Evolutionary conservation across 2,888 invertebrate species (phyloP), one percentile per base, ranked within the genome.

Genomic region (Nysson spinosus): DNA sequence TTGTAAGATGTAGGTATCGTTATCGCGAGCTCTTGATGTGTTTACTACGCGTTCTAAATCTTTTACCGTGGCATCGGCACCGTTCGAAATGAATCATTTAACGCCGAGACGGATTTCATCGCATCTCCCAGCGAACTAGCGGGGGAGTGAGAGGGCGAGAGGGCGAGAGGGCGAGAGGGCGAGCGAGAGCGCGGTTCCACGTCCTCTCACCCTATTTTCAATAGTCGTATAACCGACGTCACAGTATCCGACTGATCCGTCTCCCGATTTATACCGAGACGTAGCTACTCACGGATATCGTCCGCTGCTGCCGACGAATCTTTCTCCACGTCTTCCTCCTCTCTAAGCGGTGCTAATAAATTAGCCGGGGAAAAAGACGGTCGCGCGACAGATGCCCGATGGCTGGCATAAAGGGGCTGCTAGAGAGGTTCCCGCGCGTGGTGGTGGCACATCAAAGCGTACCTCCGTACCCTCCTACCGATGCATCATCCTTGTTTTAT

Each of bases 321-420:
- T 56, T 26, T 55, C 46, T 42, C 52, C 22, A 20, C 37, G 3
- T 9, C 39, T 2, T 34, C 16, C 30, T 39, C 52, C 35, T 70
- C 72, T 76, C 75, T 74, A 69, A 74, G 80, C 78, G 81, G 73
- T 66, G 78, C 82, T 82, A 83, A 84, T 84, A 84, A 84, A 84
- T 84, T 84, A 82, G 73, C 78, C 77, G 82, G 75, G 75, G 82
- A 82, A 83, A 84, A 84, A 84, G 79, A 83, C 83, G 79, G 77
- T 79, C 75, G 79, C 77, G 69, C 83, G 84, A 84, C 84, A 82
- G 84, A 84, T 84, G 83, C 81, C 81, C 81, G 81, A 84, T 83
- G 84, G 75, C 75, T 82, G 79, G 81, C 81, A 82, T 78, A 75
- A 75, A 76, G 73, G 77, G 65, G 44, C 62, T 47, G 61, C 40